Evolutionary conservation across 2,113 vertebrate species (phyloP).

Genomic region (Acrocephalus kingi): DNA sequence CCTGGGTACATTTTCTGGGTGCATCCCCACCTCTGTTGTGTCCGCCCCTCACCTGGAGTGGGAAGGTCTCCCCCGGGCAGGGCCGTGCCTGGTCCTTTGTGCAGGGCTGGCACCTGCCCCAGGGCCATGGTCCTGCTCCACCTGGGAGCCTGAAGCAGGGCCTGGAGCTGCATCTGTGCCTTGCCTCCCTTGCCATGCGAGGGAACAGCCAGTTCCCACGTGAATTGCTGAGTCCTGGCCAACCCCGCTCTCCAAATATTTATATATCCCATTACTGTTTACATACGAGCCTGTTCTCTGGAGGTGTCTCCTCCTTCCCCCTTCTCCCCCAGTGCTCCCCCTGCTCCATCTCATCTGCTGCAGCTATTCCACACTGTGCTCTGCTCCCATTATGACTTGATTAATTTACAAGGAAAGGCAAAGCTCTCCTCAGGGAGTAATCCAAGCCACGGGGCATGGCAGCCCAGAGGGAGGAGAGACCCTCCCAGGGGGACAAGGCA

Average conservation of each 20-base stretch:
- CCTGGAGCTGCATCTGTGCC: not conserved
- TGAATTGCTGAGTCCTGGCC: constrained; percentile 74
- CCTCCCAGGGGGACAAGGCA: not conserved
- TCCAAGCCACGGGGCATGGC: not conserved
- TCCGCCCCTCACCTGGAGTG: fast-evolving
- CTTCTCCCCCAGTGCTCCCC: constrained; percentile 41
- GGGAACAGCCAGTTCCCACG: constrained; percentile 61
- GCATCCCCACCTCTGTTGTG: not conserved
- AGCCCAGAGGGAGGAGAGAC: not conserved
- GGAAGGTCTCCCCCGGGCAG: not conserved
- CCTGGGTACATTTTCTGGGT: not conserved
- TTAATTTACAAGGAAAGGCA: constrained; percentile 49
- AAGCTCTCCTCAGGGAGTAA: constrained; percentile 27
- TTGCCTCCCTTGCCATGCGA: constrained; percentile 30
- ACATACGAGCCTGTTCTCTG: constrained; percentile 76
- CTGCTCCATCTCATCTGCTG: constrained; percentile 51
- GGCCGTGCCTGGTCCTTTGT: not conserved
- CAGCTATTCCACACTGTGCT: not conserved
- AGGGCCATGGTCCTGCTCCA: not conserved
- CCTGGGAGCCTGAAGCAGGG: not conserved
- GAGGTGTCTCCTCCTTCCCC: constrained; percentile 67
- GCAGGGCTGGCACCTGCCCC: not conserved
- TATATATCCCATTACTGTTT: constrained; percentile 94
- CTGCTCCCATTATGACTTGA: constrained; percentile 62
- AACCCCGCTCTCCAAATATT: constrained; percentile 89